These are phyloP conservation scores for Mirza zaza DNA, from an alignment of 2,113 vertebrate species.

Conservation along the genomic window DNA sequence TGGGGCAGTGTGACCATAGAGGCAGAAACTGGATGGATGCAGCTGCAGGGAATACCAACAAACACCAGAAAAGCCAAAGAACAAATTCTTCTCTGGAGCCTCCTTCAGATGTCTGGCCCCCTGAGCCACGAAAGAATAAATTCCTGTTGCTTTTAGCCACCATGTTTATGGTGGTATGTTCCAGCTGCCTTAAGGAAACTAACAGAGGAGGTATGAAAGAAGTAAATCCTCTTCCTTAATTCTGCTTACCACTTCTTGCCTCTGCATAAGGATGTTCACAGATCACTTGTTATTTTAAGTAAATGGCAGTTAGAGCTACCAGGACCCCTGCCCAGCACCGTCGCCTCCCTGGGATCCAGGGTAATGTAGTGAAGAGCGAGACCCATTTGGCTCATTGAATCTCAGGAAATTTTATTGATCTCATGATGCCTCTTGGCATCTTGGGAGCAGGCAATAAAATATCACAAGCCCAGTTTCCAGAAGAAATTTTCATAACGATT, in stretches of 20 bases:
- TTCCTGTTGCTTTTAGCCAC: neutral
- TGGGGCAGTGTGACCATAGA: neutral
- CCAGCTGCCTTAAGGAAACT: neutral
- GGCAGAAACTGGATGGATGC: neutral
- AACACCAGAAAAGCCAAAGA: neutral
- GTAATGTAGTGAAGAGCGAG: constrained; percentile 52
- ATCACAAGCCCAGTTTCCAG: constrained; percentile 9
- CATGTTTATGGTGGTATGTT: neutral
- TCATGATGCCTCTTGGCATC: constrained; percentile 32
- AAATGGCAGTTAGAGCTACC: neutral
- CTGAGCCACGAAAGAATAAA: neutral
- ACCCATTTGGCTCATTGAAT: constrained; percentile 59
- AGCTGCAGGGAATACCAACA: too few species aligned
- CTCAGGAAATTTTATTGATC: constrained; percentile 64
- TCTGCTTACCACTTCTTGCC: neutral
- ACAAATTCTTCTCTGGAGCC: too few species aligned
- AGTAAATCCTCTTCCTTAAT: neutral
- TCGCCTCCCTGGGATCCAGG: constrained; percentile 1
- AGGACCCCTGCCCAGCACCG: neutral
- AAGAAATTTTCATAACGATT: constrained; percentile 21
- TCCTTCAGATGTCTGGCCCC: neutral
- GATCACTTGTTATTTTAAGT: constrained; percentile 53
- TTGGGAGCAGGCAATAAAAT: constrained; percentile 48
- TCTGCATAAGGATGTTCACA: neutral
- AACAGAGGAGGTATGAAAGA: neutral